Evolutionary conservation across 2,113 vertebrate species (phyloP).

Genomic region (Rhadina sibilatrix): DNA sequence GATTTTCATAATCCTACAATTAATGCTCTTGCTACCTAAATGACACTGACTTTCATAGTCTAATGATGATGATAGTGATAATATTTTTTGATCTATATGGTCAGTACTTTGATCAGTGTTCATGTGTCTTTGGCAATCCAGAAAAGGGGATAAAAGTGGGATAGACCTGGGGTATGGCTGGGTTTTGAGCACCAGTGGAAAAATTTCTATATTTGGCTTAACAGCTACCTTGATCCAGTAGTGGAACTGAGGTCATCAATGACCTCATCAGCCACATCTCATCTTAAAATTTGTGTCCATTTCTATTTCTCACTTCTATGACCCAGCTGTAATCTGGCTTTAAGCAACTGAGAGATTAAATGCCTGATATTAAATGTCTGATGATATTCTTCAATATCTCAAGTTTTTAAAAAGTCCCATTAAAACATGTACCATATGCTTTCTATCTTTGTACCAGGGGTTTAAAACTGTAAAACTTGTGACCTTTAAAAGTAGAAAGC

Average conservation of each 20-base stretch:
- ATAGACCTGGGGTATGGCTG: neutral
- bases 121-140: neutral
- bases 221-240: neutral
- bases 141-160: neutral
- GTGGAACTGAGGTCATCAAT: neutral
- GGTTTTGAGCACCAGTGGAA: neutral
- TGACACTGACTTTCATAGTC: neutral
- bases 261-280: neutral
- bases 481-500: conserved; percentile 12
- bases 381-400: neutral
- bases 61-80: neutral
- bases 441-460: neutral
- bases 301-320: neutral
- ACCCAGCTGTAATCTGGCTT: neutral
- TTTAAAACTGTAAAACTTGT: neutral
- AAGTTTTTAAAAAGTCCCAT: neutral
- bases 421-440: neutral
- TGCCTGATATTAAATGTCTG: neutral
- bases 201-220: neutral
- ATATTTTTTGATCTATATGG: neutral
- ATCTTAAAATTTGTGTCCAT: neutral
- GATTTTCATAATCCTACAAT: neutral
- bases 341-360: neutral
- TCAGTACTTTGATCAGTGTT: neutral
- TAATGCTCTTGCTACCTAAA: neutral